Evolutionary conservation across 2,797 vertebrate genomes (phyloP).

Genomic region (Kryptopterus vitreolus): DNA sequence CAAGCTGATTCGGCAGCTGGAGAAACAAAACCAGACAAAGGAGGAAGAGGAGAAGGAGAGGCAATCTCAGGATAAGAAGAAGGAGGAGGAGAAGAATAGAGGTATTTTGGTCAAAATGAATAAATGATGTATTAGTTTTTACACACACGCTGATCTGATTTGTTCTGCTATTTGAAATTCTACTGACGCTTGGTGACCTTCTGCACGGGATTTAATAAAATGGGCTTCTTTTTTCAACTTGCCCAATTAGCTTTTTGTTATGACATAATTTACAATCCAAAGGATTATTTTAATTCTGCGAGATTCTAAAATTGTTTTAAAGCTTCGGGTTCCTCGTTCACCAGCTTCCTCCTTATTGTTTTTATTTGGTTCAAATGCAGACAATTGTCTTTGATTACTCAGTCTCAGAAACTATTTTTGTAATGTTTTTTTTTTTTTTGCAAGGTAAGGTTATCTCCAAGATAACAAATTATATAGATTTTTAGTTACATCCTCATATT

Average conservation of each 20-base stretch:
- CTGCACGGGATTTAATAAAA: neutral
- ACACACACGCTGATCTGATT: neutral
- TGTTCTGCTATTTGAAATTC: neutral
- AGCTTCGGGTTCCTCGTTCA: neutral
- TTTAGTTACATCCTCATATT: too few species aligned
- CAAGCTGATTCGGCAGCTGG: constrained; percentile 82
- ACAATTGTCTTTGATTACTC: neutral
- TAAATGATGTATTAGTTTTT: neutral
- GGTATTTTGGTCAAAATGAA: constrained; percentile 58
- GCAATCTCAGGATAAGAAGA: constrained; percentile 30
- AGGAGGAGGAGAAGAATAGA: constrained; percentile 62
- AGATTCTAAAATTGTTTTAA: neutral
- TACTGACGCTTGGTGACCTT: neutral
- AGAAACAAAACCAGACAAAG: constrained; percentile 73
- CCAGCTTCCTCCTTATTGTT: neutral
- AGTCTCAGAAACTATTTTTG: neutral
- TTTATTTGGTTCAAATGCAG: neutral
- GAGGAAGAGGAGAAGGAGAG: constrained; percentile 62
- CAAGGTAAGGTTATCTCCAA: too few species aligned
- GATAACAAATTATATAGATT: too few species aligned
- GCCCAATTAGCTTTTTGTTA: neutral
- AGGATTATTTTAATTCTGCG: neutral
- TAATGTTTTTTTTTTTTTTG: too few species aligned
- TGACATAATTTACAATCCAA: neutral
- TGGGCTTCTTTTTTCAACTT: neutral